A percentile compares a stretch with the other conserved stretches of the same genome.
These are phyloP conservation scores for Sesia apiformis DNA, from an alignment of 2,888 invertebrate species.

Conservation along the genomic window DNA sequence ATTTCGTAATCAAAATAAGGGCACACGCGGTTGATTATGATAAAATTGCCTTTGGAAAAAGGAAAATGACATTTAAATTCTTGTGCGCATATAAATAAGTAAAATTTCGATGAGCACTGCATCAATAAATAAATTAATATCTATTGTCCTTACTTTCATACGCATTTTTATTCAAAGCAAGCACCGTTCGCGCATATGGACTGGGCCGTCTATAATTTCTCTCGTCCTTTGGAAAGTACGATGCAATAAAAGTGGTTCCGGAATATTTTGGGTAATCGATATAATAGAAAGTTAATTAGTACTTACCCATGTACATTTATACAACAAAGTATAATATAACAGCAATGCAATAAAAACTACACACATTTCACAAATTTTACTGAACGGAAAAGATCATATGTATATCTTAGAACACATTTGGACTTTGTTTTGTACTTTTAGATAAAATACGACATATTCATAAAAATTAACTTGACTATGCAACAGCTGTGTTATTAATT, in stretches of 20 bases:
- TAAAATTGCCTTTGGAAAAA: too few relatives aligned
- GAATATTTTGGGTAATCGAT: constrained; percentile 64
- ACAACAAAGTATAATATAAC: constrained; percentile 14
- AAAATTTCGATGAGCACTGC: constrained; percentile 6
- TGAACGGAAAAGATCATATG: too few relatives aligned
- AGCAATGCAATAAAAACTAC: constrained; percentile 27
- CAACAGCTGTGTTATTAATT: too few relatives aligned
- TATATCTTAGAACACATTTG: too few relatives aligned
- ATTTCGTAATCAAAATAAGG: too few relatives aligned
- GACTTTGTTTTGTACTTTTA: too few relatives aligned
- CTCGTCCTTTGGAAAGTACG: constrained; percentile 63
- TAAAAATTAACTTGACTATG: too few relatives aligned
- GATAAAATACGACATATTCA: too few relatives aligned
- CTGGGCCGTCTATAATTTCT: constrained; percentile 61
- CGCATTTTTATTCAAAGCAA: constrained; percentile 53
- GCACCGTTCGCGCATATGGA: constrained; percentile 37
- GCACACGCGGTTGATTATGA: too few relatives aligned
- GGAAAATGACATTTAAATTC: background rate
- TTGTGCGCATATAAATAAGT: constrained; percentile 21
- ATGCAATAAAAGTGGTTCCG: constrained; percentile 54
- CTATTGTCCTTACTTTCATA: constrained; percentile 49
- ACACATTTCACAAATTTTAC: too few relatives aligned
- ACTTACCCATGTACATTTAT: background rate
- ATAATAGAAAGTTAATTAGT: constrained; percentile 16
- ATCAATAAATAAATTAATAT: constrained; percentile 58